Conservation (phyloP, 2,113 vertebrate genomes). For the Corythaixoides concolor region DNA sequence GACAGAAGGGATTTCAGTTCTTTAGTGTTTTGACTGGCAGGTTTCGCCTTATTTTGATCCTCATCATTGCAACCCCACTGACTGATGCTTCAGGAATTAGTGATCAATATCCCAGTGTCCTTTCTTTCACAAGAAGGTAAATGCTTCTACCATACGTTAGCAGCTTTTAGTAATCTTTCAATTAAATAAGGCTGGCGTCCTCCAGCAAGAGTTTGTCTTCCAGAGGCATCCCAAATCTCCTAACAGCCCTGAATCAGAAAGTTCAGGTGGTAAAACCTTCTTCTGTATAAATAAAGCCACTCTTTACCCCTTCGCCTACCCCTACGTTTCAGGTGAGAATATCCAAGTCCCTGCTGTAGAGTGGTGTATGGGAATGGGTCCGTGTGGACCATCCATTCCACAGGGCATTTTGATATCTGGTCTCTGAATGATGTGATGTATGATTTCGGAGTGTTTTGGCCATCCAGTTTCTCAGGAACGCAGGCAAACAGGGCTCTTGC, state of each 20-base stretch:
- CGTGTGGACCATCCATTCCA: rapidly evolving
- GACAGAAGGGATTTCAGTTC: background rate
- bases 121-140: background rate
- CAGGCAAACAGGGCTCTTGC: background rate
- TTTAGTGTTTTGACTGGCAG: background rate
- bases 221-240: background rate
- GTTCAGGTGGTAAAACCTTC: background rate
- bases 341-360: background rate
- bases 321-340: rapidly evolving
- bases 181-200: background rate
- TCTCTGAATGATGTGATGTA: background rate
- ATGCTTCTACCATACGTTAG: background rate
- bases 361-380: background rate
- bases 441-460: background rate
- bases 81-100: background rate
- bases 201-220: background rate
- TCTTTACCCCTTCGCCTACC: background rate
- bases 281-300: background rate
- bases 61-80: background rate
- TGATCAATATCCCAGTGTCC: background rate
- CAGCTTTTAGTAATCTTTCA: background rate
- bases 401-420: background rate
- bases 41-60: background rate
- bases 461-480: rapidly evolving
- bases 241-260: background rate